Percentiles rank a stretch among this genome's conserved stretches.
Evolutionary conservation across 2,797 vertebrate species (phyloP).

Genomic region (Pachyuromys duprasi): DNA sequence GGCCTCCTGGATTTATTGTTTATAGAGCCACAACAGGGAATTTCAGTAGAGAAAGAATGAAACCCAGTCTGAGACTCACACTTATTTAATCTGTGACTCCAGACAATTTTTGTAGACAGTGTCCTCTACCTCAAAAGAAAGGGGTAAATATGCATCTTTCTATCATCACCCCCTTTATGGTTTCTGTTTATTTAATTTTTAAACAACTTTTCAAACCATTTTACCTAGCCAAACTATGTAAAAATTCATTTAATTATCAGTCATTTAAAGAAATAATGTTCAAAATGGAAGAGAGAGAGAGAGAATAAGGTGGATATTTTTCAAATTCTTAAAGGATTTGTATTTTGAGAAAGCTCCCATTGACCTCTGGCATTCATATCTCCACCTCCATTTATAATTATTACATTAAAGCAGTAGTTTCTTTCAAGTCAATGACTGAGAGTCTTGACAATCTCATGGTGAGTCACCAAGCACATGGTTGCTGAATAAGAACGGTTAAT

Average conservation of each 20-base stretch:
- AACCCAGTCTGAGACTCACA: not conserved
- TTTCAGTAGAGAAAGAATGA: not conserved
- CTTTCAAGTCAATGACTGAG: not conserved
- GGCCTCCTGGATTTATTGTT: not conserved
- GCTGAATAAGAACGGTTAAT: not conserved
- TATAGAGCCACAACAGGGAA: not conserved
- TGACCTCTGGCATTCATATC: too few species aligned
- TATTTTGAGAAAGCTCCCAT: not conserved
- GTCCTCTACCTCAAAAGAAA: not conserved
- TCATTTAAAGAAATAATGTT: not conserved
- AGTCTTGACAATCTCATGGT: not conserved
- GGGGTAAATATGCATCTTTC: not conserved
- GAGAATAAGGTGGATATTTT: not conserved
- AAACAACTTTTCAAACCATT: not conserved
- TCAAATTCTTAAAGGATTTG: not conserved
- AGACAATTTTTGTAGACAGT: not conserved
- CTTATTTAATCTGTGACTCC: not conserved
- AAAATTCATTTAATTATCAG: not conserved
- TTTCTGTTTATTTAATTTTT: constrained; percentile 23
- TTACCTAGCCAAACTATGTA: not conserved
- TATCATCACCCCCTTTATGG: not conserved
- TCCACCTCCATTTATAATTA: not conserved
- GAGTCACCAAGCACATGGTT: not conserved
- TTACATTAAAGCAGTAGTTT: not conserved
- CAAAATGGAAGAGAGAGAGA: not conserved